Evolutionary conservation across 2,888 invertebrate genomes (phyloP), one percentile per base, ranked within the genome.

Genomic region (Camptogramma bilineatum): DNA sequence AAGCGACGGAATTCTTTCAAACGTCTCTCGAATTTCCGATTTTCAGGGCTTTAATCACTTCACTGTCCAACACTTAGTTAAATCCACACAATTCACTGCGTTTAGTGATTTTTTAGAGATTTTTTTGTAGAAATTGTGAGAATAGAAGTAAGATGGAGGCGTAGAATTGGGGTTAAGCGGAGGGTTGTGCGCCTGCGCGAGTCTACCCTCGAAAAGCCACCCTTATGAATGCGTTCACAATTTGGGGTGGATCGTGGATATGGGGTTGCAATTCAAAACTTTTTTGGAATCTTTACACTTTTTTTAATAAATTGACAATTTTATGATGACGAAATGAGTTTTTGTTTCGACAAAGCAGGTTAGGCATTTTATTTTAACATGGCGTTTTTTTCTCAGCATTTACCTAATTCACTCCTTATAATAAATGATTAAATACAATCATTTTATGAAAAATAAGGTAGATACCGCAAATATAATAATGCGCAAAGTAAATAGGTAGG

Each of bases 141-240:
- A 83, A 84, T 79, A 78, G 74, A 88, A 86, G 82, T 86, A 92
- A 92, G 88, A 92, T 91, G 91, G 90, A 79, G 88, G 85, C 73
- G 69, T 72, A 68, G 73, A 80, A 85, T 85, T 81, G 86, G 88
- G 87, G 88, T 87, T 86, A 81, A 71, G 72, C 66, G 65, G 51
- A 57, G 31, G 52, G n/a, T 46, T 47, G 3, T 42, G 70, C 81
- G 91, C 91, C 84, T 87, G 91, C 90, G 91, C 70, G 66, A 9
- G 39, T 9, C 68, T 68, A 72, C 74, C 77, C 76, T 67, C 69
- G 7, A 19, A 39, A 39, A 62, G 51, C 62, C 71, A 77, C 76
- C 73, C 75, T 69, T 74, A 60, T 58, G 71, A 61, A 66, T 81
- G 79, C 88, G 88, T 88, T 87, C 85, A 69, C 55, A 76, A 75